These are phyloP conservation scores for Callipepla squamata DNA, from an alignment of 2,113 vertebrate species.

Conservation along the genomic window DNA sequence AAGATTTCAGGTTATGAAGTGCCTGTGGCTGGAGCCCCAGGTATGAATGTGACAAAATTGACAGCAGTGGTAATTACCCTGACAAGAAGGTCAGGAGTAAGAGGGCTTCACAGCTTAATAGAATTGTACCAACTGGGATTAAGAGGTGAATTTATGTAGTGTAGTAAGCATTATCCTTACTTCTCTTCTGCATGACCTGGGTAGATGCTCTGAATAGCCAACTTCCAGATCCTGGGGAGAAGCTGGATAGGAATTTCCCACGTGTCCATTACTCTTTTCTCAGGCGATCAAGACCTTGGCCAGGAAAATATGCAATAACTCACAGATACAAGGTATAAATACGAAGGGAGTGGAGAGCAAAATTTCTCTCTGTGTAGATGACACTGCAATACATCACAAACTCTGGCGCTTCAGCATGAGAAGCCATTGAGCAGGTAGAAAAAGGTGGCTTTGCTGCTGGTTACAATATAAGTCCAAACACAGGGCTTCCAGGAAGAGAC, in stretches of 20 bases:
- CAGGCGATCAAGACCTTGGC: slow-evolving; percentile 40
- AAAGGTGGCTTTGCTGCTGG: neutral
- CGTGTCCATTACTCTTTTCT: neutral
- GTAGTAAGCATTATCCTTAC: neutral
- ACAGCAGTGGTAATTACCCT: neutral
- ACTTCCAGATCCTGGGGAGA: neutral
- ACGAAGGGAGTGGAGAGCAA: slow-evolving; percentile 36
- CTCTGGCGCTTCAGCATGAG: neutral
- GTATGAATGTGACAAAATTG: fast-evolving
- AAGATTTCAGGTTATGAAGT: neutral
- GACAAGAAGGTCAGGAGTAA: neutral
- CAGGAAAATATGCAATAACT: slow-evolving; percentile 36
- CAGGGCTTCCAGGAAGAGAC: neutral
- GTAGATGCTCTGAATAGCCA: neutral
- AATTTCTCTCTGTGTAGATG: slow-evolving; percentile 50
- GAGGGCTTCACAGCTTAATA: neutral
- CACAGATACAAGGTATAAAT: slow-evolving; percentile 35
- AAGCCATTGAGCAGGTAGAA: neutral
- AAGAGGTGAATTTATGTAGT: neutral
- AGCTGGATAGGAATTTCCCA: neutral
- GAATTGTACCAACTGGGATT: neutral
- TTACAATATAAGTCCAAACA: neutral
- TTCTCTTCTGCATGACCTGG: neutral
- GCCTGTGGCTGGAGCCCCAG: neutral
- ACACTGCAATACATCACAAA: slow-evolving; percentile 34